Base-by-base conservation (phyloP, 2,888 invertebrate genomes). In the Orthosia incerta region DNA sequence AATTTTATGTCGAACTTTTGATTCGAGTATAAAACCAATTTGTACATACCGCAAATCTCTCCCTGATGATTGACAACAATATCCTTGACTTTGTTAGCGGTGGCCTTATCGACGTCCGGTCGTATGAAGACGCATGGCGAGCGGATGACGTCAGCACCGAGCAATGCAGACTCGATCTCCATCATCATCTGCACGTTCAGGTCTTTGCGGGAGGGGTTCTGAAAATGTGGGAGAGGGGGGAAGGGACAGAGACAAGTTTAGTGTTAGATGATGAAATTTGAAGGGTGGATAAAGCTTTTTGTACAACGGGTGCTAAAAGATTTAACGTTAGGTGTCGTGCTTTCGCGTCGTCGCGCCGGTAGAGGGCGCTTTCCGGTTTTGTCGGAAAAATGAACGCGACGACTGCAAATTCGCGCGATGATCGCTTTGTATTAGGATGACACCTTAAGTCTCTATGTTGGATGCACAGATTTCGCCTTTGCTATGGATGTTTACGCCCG, bases 141-240 rank as follows among this genome's bases (percentile, higher is more conserved):
- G 45, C 97, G 97, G 88, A 98, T 97, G 84, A 98, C 97, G 92
- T 99, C 98, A 70, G 98, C 98, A 86, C 98, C 97, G 31, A 98
- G 97, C 70, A 99, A 94, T 0, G 98, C 97, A 81, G 98, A 98
- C 91, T 99, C 99, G 73, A 99, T 98, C 80, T 98, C 98, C 96
- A 98, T 97, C 93, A 99, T 98, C 98, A 99, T 98, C 92, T 99
- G 99, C 75, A 99, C 98, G 89, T 99, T 98, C 81, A 99, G 97
- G 91, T 99, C 99, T 94, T 99, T 98, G 51, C 99, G 97, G 3
- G 98, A 98, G 2, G 99, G 98, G 87, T 98, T 98, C 97, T 98
- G 97, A 75, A 97, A 97, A 92, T 88, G 95, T 63, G 79, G 89
- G 88, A 82, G 75, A 31, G 68, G 82, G 83, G 87, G 82, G 83